Conservation (phyloP, 2,888 invertebrate species). For the Pristionchus japonicus region DNA sequence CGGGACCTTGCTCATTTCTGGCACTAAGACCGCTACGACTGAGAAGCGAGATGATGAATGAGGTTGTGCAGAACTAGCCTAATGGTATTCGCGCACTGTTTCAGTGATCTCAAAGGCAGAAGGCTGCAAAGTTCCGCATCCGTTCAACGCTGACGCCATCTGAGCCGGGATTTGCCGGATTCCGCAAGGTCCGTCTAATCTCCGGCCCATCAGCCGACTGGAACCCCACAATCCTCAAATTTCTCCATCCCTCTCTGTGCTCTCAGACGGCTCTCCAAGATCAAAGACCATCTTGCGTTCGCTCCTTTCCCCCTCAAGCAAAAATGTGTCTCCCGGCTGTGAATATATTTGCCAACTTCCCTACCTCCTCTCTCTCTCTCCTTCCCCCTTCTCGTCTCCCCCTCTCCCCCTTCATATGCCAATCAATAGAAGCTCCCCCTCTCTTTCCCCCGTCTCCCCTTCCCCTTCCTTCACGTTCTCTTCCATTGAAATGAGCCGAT, state of each 20-base stretch:
- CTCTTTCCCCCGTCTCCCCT: neutral
- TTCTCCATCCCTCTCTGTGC: neutral
- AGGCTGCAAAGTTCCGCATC: neutral
- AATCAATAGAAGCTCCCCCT: neutral
- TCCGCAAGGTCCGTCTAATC: neutral
- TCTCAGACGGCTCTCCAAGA: neutral
- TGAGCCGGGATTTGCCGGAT: neutral
- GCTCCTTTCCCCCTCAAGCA: neutral
- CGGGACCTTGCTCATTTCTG: neutral
- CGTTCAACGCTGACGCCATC: neutral
- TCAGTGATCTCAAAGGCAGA: neutral
- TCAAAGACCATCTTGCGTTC: neutral
- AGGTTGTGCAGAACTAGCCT: no score
- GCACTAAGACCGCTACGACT: no score
- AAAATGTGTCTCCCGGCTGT: neutral
- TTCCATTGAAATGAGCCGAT: neutral
- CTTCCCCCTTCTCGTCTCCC: neutral
- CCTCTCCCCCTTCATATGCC: slow-evolving; percentile 30
- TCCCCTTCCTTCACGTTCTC: neutral
- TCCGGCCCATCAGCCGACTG: neutral
- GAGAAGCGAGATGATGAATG: no score
- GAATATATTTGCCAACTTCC: slow-evolving; percentile 41
- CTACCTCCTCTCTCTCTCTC: neutral
- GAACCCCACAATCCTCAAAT: neutral
- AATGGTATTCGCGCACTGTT: no score